Evolutionary conservation across 2,888 invertebrate genomes (phyloP), one percentile per base, ranked within the genome.

Genomic region (Girardia tigrina): DNA sequence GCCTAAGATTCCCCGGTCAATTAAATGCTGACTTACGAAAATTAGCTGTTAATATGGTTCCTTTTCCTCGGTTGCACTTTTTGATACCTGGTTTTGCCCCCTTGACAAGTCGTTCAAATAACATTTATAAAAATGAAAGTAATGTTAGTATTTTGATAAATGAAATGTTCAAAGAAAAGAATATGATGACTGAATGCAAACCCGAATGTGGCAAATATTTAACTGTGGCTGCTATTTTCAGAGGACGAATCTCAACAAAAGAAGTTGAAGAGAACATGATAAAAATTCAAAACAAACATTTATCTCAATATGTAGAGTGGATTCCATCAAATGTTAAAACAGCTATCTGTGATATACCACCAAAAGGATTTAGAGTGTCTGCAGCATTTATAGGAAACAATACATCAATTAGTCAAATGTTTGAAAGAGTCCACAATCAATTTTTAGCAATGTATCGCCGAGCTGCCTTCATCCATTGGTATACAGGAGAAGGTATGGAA

Each of bases 281-380:
- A 79, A 91, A 90, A 85, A 90, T 93, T 81, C 92, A 92, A 83
- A 92, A 91, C 76, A 76, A 92, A 86, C 92, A 92, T 87, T 88
- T 90, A 81, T 87, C 88, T 79, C 89, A 89, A 85, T 89, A 90
- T 82, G 89, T 90, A 1, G 89, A 89, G 84, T 89, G 92, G 92
- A 92, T 92, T 91, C 85, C 92, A 72, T 91, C 91, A 86, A 91
- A 92, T 85, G 90, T 91, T 71, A 92, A 92, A 87, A 81, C 81
- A 20, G 91, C 91, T 80, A 91, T 91, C 78, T 92, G 91, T 85
- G 91, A 92, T 85, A 92, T 92, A 82, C 91, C 90, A 28, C 90
- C 90, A 6, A 88, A 91, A 79, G 92, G 92, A 73, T 85, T 91
- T 78, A 90, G 90, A 83, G 90, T 91, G 90, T 89, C 90, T 0